phyloP scores from a whole-genome alignment of 1,140 invertebrate genomes.

The Saxidomus purpurata region DNA sequence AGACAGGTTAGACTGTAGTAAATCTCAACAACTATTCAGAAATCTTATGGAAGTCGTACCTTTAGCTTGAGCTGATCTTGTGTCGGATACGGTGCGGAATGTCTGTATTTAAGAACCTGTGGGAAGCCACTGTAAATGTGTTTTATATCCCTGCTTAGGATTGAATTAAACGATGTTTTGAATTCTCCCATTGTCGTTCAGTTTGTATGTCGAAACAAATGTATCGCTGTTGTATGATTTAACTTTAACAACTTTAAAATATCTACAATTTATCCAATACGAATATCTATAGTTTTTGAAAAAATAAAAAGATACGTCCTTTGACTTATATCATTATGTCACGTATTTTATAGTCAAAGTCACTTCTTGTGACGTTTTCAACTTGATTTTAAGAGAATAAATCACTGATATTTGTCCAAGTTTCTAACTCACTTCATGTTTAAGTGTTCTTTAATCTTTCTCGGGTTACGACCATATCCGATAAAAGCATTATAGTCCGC shows the following conservation, averaged over 20 bases:
- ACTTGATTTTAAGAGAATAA: too few species aligned
- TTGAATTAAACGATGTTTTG: conserved; percentile 76
- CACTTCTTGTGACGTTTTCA: too few species aligned
- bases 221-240: not conserved
- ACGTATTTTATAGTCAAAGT: too few species aligned
- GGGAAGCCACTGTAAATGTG: conserved; percentile 80
- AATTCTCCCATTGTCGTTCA: conserved; percentile 72
- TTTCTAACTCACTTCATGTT: not conserved
- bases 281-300: not conserved
- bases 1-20: too few species aligned
- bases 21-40: too few species aligned
- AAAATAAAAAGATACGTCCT: too few species aligned
- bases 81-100: conserved; percentile 76
- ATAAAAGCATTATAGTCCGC: conserved; percentile 1
- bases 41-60: too few species aligned
- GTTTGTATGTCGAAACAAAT: not conserved
- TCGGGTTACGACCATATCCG: not conserved
- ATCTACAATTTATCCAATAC: not conserved
- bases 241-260: not conserved
- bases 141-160: conserved; percentile 77
- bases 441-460: not conserved
- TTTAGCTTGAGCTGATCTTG: conserved; percentile 77
- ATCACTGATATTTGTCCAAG: too few species aligned
- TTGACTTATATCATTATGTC: too few species aligned
- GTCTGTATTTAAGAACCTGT: conserved; percentile 66